Percentiles rank a stretch among this genome's conserved stretches.
phyloP scores from a whole-genome alignment of 2,888 invertebrate species.

The Cylindroiulus punctatus region DNA sequence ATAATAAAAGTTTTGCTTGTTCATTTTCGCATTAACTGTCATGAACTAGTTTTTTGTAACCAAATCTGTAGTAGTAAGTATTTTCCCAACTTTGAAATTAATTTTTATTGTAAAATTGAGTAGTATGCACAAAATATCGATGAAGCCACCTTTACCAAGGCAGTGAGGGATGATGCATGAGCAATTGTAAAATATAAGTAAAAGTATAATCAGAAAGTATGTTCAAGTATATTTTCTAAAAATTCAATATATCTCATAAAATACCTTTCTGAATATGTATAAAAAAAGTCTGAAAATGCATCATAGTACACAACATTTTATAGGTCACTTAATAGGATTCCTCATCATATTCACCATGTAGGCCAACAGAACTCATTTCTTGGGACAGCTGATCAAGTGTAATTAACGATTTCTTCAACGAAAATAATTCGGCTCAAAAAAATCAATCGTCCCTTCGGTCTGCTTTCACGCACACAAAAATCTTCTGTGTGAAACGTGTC shows the following conservation, averaged over 20 bases:
- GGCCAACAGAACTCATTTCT: not conserved
- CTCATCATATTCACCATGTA: not conserved
- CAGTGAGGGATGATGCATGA: not conserved
- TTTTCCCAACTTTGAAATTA: not conserved
- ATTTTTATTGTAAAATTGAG: conserved; percentile 37
- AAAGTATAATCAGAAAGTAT: not conserved
- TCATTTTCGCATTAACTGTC: not conserved
- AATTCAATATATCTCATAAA: not conserved
- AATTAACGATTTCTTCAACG: not conserved
- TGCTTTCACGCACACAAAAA: conserved; percentile 57
- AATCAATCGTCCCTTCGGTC: conserved; percentile 55
- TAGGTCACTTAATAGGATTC: not conserved
- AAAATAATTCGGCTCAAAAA: not conserved
- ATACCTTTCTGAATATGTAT: not conserved
- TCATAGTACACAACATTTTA: not conserved
- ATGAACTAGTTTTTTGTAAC: not conserved
- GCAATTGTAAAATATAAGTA: not conserved
- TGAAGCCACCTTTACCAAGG: not conserved
- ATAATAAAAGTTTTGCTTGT: conserved; percentile 15
- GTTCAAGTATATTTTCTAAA: not conserved
- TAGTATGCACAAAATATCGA: not conserved
- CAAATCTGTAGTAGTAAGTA: not conserved
- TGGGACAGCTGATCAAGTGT: not conserved
- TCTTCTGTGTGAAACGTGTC: conserved; percentile 57
- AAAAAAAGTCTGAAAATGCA: not conserved